phyloP scores from a whole-genome alignment of 2,888 invertebrate species.

The Cantharis lateralis region DNA sequence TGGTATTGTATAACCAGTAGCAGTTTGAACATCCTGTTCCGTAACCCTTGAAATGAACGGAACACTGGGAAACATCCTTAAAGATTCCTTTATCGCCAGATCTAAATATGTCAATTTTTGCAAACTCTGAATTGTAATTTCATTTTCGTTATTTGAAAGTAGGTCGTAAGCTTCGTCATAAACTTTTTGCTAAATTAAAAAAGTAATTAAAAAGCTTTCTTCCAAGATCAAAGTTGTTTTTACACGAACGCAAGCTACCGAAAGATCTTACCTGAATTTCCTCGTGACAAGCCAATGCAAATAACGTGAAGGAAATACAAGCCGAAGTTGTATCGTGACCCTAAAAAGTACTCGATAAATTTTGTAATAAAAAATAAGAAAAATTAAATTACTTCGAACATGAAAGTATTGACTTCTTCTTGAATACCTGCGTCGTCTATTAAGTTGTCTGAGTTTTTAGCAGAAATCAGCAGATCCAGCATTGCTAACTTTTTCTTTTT shows the following conservation, averaged over 20 bases:
- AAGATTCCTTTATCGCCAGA: constrained; percentile 67
- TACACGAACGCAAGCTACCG: too few relatives aligned
- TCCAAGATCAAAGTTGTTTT: background rate
- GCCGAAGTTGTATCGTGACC: constrained; percentile 68
- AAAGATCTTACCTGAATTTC: constrained; percentile 51
- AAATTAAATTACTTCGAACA: constrained; percentile 61
- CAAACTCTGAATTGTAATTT: constrained; percentile 56
- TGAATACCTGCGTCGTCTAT: constrained; percentile 62
- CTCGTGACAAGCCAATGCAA: constrained; percentile 49
- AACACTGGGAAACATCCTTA: constrained; percentile 69
- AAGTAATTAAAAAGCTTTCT: background rate
- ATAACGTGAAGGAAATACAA: constrained; percentile 36
- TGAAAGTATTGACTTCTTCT: constrained; percentile 68
- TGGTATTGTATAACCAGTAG: constrained; percentile 55
- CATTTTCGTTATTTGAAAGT: background rate
- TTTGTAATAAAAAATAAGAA: background rate
- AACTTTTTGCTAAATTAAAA: constrained; percentile 47
- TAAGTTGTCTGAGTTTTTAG: constrained; percentile 55
- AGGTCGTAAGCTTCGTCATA: constrained; percentile 54
- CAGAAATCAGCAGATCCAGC: constrained; percentile 61
- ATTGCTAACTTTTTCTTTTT: constrained; percentile 59
- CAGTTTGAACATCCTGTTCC: constrained; percentile 39
- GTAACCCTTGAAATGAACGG: constrained; percentile 62
- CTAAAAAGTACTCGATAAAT: constrained; percentile 46
- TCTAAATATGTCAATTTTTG: constrained; percentile 67